These are phyloP conservation scores for Erebia aethiops DNA, from an alignment of 2,888 invertebrate genomes.

Conservation along the genomic window DNA sequence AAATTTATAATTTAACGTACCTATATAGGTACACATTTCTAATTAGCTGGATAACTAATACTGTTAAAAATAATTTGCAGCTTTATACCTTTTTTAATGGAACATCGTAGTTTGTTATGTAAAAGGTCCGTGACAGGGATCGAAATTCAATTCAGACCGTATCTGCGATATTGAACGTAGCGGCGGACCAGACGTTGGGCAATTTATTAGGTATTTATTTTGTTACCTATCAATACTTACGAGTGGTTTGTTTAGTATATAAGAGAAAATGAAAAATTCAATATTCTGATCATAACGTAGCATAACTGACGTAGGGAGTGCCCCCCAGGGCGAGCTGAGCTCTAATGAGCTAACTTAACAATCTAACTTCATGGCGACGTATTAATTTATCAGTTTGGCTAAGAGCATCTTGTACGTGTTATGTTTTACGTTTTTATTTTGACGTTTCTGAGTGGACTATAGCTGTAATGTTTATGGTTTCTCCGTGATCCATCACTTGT, in stretches of 20 bases:
- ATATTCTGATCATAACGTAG: not conserved
- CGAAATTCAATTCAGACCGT: slow-evolving; percentile 31
- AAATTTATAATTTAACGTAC: too few relatives aligned
- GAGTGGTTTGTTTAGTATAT: not conserved
- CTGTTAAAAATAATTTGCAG: not conserved
- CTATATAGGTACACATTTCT: too few relatives aligned
- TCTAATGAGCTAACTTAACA: too few relatives aligned
- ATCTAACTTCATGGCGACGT: too few relatives aligned
- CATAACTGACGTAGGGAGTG: not conserved
- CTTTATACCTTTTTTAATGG: not conserved
- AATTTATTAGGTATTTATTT: slow-evolving; percentile 11
- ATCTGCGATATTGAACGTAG: slow-evolving; percentile 33
- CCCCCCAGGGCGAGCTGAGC: too few relatives aligned
- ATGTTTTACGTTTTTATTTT: too few relatives aligned
- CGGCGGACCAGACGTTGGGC: slow-evolving; percentile 23
- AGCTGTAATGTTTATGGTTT: too few relatives aligned
- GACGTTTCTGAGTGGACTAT: too few relatives aligned
- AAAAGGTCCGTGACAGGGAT: slow-evolving; percentile 27
- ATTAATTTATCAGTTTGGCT: too few relatives aligned
- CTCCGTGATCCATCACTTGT: too few relatives aligned
- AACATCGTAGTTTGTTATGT: slow-evolving; percentile 5
- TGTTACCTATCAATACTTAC: slow-evolving; percentile 10
- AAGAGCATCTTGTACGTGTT: too few relatives aligned
- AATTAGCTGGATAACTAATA: not conserved
- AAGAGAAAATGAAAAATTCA: not conserved